Conservation (phyloP, 2,113 vertebrate species). For the Falcunculus frontatus region DNA sequence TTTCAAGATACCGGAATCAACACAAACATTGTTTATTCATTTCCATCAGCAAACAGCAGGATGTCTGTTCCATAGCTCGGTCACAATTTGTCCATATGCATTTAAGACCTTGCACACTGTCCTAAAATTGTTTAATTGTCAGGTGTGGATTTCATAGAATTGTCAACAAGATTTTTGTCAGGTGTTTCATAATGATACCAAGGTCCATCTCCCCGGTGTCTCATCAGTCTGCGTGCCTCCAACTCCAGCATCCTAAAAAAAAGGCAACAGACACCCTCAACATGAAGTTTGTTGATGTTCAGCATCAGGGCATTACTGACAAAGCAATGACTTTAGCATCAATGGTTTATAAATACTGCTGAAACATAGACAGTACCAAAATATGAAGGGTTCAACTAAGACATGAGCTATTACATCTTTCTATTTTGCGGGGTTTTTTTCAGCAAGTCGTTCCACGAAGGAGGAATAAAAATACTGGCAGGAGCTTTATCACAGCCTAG, state of each 20-base stretch:
- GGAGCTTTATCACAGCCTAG: background rate
- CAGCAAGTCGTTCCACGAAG: background rate
- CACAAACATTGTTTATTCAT: constrained; percentile 50
- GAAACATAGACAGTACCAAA: background rate
- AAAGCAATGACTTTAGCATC: background rate
- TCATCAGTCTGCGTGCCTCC: constrained; percentile 84
- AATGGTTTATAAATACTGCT: background rate
- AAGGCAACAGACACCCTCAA: background rate
- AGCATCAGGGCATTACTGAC: background rate
- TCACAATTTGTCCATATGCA: background rate
- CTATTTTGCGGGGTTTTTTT: background rate
- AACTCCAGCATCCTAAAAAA: constrained; percentile 71
- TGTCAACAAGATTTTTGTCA: constrained; percentile 79
- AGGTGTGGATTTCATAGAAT: constrained; percentile 79
- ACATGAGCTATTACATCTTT: background rate
- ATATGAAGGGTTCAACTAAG: background rate
- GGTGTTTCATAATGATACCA: constrained; percentile 80
- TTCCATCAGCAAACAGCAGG: constrained; percentile 45
- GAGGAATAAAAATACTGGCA: background rate
- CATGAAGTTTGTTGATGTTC: background rate
- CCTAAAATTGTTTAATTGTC: constrained; percentile 75
- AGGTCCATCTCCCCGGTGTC: constrained; percentile 85
- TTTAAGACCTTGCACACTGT: background rate
- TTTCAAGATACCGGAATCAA: background rate
- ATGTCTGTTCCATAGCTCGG: constrained; percentile 60